Base-by-base conservation (phyloP, 2,797 vertebrate species). In the Pyrocephalus nanus region DNA sequence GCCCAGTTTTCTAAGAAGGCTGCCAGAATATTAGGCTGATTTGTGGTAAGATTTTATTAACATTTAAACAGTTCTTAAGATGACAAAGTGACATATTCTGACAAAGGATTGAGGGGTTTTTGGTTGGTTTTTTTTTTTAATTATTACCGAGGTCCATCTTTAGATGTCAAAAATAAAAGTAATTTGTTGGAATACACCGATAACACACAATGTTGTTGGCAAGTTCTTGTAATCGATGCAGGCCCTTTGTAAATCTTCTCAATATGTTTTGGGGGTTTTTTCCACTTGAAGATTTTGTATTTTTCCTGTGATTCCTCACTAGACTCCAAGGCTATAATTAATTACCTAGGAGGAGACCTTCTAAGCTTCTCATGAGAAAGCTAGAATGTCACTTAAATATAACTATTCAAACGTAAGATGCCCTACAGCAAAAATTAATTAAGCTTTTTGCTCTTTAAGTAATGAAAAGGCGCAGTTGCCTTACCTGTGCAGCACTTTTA, bases 391-490 rank as follows among this genome's bases (percentile, higher is more conserved):
- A 87, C 79, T 87, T 93, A 93, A 93, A 94, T 93, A 34, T 27
- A 85, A 66, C 53, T 86, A 81, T 77, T 95, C 69, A 82, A 92
- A 79, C 11, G 1, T 91, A 50, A 92, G 70, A 74, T 84, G 64
- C 70, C 86, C 55, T 47, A 21, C 34, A 77, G 88, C 89, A 88
- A 95, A 95, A 93, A 74, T 72, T 74, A 96, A 88, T 93, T 29
- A 95, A 84, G 40, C n/a, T 57, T 94, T 88, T 92, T 88, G 51
- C 80, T 66, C 53, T 82, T 76, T 54, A 51, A 76, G 34, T 92
- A 66, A 90, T 95, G 34, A 86, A 86, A 90, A 90, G 13, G 80
- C 86, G 95, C 87, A 50, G 57, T 78, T 87, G 43, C 47, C 43
- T 67, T 94, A 93, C 79, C 66, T 75, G 50, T 73, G 57, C 50